Evolutionary conservation across 2,113 vertebrate genomes (phyloP).

Genomic region (Xiphorhynchus elegans): DNA sequence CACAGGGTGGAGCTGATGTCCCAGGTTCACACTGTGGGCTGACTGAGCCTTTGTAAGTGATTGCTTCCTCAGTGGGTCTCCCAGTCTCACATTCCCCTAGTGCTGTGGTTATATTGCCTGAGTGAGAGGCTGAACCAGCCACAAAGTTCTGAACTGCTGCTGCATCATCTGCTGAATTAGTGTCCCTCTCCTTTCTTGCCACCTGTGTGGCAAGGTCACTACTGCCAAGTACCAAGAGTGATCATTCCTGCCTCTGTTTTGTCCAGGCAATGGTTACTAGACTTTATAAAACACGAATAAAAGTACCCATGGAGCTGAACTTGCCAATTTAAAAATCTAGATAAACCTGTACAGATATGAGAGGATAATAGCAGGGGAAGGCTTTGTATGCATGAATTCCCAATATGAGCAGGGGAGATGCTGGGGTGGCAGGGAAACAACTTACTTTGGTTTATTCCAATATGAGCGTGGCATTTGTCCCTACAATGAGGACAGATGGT

Average conservation of each 20-base stretch:
- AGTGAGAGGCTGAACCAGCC: neutral
- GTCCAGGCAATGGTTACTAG: neutral
- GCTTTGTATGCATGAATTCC: fast-evolving
- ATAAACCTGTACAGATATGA: neutral
- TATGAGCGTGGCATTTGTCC: neutral
- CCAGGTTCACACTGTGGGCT: neutral
- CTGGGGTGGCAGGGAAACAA: neutral
- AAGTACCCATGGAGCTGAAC: neutral
- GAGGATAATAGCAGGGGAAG: neutral
- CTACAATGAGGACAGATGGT: neutral
- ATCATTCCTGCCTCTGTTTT: neutral
- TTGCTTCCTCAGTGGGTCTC: neutral
- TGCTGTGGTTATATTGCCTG: neutral
- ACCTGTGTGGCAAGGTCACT: fast-evolving
- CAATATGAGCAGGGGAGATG: neutral
- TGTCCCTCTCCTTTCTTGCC: neutral
- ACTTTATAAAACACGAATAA: neutral
- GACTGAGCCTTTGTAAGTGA: neutral
- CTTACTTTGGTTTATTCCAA: neutral
- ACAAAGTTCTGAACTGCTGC: neutral
- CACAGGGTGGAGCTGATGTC: neutral
- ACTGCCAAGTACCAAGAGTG: neutral
- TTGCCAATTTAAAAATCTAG: neutral
- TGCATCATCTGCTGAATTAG: neutral
- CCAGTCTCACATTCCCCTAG: neutral